A percentile compares a stretch with the other conserved stretches of the same genome.
These are phyloP conservation scores for Pangasius mekongensis DNA, from an alignment of 2,797 vertebrate species.

Conservation along the genomic window DNA sequence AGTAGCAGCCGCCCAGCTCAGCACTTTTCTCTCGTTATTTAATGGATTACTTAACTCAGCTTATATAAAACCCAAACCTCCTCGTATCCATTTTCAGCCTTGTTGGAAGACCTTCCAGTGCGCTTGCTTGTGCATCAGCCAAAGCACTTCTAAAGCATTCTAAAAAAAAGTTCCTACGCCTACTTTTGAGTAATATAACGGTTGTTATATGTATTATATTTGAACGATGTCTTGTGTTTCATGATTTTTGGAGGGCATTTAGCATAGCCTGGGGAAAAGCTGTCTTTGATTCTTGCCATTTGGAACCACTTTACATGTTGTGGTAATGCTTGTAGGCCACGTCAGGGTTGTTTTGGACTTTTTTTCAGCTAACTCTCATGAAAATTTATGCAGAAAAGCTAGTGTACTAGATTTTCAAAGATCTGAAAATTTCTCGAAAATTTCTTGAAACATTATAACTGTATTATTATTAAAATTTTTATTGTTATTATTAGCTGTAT, in stretches of 20 bases:
- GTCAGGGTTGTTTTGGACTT: conserved; percentile 1
- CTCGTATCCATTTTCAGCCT: conserved; percentile 51
- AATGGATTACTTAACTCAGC: conserved; percentile 71
- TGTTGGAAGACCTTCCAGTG: conserved; percentile 37
- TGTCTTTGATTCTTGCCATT: conserved; percentile 37
- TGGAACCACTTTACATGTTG: conserved; percentile 28
- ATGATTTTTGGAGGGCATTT: conserved; percentile 40
- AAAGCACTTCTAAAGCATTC: conserved; percentile 31
- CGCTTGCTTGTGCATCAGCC: conserved; percentile 11
- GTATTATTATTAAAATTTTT: neutral
- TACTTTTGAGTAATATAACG: conserved; percentile 48
- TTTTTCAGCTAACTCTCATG: neutral
- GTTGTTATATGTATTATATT: conserved; percentile 49
- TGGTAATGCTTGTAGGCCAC: conserved; percentile 25
- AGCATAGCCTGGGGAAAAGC: neutral
- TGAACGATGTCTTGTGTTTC: conserved; percentile 54
- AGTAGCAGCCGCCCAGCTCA: conserved; percentile 67
- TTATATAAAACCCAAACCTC: conserved; percentile 44
- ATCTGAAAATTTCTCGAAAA: neutral
- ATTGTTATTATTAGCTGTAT: neutral
- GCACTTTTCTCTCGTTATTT: conserved; percentile 68
- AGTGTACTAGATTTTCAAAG: neutral
- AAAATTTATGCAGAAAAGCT: neutral
- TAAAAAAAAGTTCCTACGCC: neutral
- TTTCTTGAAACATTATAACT: neutral